Conservation (phyloP, 2,888 invertebrate species). For the Orthosia incerta region DNA sequence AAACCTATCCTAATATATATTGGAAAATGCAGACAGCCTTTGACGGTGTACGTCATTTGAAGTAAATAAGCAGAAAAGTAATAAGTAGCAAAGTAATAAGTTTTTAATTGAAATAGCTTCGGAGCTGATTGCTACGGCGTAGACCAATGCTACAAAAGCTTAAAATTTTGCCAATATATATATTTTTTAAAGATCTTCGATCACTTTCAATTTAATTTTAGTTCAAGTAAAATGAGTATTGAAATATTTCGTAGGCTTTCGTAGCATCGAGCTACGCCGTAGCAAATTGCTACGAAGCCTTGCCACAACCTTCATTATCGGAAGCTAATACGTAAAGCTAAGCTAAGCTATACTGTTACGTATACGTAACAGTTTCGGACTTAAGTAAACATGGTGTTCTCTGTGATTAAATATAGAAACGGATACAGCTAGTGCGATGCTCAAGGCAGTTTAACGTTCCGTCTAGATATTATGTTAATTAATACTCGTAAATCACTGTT, state of each 20-base stretch:
- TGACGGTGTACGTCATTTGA: neutral
- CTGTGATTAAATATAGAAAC: neutral
- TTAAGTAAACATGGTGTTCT: neutral
- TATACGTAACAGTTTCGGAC: neutral
- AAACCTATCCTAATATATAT: neutral
- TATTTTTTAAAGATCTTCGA: neutral
- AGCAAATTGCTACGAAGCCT: conserved; percentile 38
- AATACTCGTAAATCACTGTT: conserved; percentile 1
- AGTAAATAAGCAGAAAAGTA: neutral
- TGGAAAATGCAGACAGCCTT: conserved; percentile 2
- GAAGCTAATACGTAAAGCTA: too few species aligned
- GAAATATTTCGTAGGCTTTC: conserved; percentile 7
- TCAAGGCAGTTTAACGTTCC: neutral
- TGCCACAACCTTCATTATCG: conserved; percentile 12
- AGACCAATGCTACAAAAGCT: neutral
- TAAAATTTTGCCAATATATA: too few species aligned
- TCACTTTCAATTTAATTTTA: neutral
- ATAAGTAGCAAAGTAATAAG: neutral
- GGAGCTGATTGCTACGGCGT: neutral
- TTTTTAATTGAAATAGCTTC: neutral
- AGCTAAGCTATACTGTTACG: too few species aligned
- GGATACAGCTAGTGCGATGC: neutral
- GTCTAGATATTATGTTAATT: neutral
- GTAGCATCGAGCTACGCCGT: conserved; percentile 46
- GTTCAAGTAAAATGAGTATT: neutral